Evolutionary conservation across 2,888 invertebrate genomes (phyloP).

Genomic region (Morpho deidamia): DNA sequence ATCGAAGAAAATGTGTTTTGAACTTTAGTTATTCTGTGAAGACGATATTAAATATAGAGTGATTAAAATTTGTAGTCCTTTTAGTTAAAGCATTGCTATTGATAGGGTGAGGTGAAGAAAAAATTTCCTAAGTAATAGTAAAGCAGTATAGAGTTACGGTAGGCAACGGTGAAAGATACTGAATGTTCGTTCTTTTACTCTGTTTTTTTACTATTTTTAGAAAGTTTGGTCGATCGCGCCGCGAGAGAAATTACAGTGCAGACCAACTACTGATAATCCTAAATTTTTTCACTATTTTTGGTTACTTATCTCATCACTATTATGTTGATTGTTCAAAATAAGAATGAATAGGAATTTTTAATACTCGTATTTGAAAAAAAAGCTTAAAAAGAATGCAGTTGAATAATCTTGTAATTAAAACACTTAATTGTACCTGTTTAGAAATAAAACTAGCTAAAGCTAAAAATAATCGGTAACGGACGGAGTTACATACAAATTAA

Average conservation of each 20-base stretch:
- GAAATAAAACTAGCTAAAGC: conserved; percentile 58
- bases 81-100: conserved; percentile 12
- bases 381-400: conserved; percentile 41
- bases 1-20: not conserved
- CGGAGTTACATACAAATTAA: conserved; percentile 74
- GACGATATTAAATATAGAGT: too few relatives aligned
- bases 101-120: conserved; percentile 31
- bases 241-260: conserved; percentile 70
- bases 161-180: conserved; percentile 73
- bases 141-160: conserved; percentile 44
- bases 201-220: conserved; percentile 68
- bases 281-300: conserved; percentile 59
- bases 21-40: too few relatives aligned
- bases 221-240: conserved; percentile 70
- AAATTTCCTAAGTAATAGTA: conserved; percentile 32
- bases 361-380: conserved; percentile 9
- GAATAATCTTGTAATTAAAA: conserved; percentile 45
- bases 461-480: conserved; percentile 74
- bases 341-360: conserved; percentile 9
- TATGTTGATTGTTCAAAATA: not conserved
- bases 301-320: conserved; percentile 49
- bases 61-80: not conserved
- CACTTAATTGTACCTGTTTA: conserved; percentile 54
- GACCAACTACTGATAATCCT: conserved; percentile 57
- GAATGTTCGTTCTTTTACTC: conserved; percentile 70